Evolutionary conservation across 2,113 vertebrate genomes (phyloP).

Genomic region (Mus pahari): DNA sequence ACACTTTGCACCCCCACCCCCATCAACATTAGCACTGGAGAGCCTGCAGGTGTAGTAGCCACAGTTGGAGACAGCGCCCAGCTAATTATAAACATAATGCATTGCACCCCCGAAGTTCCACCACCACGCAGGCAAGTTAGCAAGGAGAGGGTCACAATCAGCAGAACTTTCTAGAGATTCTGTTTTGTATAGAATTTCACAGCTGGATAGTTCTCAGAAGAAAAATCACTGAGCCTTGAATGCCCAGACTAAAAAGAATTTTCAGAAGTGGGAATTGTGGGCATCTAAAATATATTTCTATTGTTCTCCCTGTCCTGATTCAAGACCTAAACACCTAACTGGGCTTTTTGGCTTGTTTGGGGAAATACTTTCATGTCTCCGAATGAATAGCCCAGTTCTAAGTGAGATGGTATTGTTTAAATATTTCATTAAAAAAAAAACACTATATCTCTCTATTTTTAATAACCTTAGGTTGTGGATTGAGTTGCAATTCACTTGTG

Average conservation of each 20-base stretch:
- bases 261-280: slow-evolving; percentile 54
- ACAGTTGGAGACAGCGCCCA: accelerated
- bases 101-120: not conserved
- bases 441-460: not conserved
- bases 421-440: not conserved
- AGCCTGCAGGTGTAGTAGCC: no score
- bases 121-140: not conserved
- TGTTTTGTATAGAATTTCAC: slow-evolving; percentile 60
- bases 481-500: slow-evolving; percentile 38
- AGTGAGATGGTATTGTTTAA: slow-evolving; percentile 4
- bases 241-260: slow-evolving; percentile 58
- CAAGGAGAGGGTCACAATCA: not conserved
- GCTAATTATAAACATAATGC: not conserved
- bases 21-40: no score
- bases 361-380: slow-evolving; percentile 41
- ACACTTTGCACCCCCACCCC: accelerated
- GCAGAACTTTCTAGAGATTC: not conserved
- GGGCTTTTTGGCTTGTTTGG: slow-evolving; percentile 34
- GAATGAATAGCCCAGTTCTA: slow-evolving; percentile 45
- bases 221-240: slow-evolving; percentile 54
- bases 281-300: slow-evolving; percentile 58
- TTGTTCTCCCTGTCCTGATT: not conserved
- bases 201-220: slow-evolving; percentile 62
- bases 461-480: not conserved
- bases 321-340: slow-evolving; percentile 12